Conservation (phyloP, 2,888 invertebrate species). For the Stenodera caucasica region DNA sequence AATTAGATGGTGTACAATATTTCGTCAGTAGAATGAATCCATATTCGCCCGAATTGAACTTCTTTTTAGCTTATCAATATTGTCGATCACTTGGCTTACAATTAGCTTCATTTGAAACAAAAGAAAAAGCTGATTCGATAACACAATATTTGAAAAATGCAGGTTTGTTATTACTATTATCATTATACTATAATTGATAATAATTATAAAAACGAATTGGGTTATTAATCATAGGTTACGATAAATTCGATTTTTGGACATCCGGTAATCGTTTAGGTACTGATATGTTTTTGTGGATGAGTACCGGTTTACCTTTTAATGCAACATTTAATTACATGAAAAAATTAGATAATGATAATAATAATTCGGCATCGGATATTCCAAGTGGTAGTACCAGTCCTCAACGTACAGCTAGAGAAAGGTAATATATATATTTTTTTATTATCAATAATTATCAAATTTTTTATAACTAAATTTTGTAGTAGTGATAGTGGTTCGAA, state of each 20-base stretch:
- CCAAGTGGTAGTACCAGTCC: slow-evolving; percentile 76
- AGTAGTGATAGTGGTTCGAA: slow-evolving; percentile 63
- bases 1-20: slow-evolving; percentile 82
- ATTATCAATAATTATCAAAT: not conserved
- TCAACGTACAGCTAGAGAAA: slow-evolving; percentile 76
- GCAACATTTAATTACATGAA: slow-evolving; percentile 85
- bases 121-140: slow-evolving; percentile 84
- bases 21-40: slow-evolving; percentile 87
- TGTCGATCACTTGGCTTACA: slow-evolving; percentile 84
- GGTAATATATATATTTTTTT: slow-evolving; percentile 57
- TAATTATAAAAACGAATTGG: not conserved
- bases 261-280: slow-evolving; percentile 85
- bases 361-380: slow-evolving; percentile 54
- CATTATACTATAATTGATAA: too few relatives aligned
- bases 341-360: slow-evolving; percentile 50
- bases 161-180: slow-evolving; percentile 56
- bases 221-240: slow-evolving; percentile 61
- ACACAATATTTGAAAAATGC: slow-evolving; percentile 80
- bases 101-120: slow-evolving; percentile 81
- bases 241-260: slow-evolving; percentile 86
- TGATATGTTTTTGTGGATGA: slow-evolving; percentile 89
- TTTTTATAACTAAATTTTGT: slow-evolving; percentile 30
- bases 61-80: slow-evolving; percentile 85
- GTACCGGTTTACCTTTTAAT: slow-evolving; percentile 83
- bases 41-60: slow-evolving; percentile 83